A percentile compares a stretch with the other conserved stretches of the same genome.
Conservation (phyloP, 2,113 vertebrate species). For the Motacilla alba region DNA sequence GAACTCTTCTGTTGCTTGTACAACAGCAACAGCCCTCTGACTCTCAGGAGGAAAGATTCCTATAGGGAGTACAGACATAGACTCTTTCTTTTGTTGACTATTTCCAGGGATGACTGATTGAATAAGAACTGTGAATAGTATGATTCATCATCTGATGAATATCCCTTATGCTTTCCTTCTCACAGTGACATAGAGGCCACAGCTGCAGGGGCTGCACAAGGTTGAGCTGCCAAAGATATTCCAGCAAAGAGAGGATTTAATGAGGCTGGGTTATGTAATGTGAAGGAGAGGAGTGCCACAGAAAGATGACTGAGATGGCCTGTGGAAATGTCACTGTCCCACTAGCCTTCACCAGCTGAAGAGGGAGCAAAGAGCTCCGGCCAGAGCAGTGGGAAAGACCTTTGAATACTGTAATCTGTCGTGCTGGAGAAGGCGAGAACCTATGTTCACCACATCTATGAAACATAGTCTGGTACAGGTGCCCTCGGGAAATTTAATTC, state of each 20-base stretch:
- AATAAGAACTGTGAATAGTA: slow-evolving; percentile 30
- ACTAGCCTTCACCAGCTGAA: neutral
- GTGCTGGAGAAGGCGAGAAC: neutral
- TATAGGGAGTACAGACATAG: neutral
- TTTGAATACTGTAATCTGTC: neutral
- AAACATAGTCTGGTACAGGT: neutral
- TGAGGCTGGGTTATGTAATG: neutral
- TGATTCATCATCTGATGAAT: slow-evolving; percentile 51
- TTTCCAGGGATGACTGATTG: slow-evolving; percentile 16
- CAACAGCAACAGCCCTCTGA: neutral
- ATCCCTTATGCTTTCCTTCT: slow-evolving; percentile 6
- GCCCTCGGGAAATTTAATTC: neutral
- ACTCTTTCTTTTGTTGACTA: slow-evolving; percentile 1
- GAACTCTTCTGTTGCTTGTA: neutral
- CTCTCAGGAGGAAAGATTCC: slow-evolving; percentile 23
- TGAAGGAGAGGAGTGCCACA: neutral
- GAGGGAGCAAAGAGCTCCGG: neutral
- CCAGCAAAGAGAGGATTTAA: neutral
- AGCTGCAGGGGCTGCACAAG: slow-evolving; percentile 10
- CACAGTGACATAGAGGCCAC: neutral
- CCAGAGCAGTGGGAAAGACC: neutral
- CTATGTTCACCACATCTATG: accelerated
- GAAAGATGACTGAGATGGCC: neutral
- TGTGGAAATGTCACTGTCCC: neutral
- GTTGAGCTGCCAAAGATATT: neutral